These are phyloP conservation scores for Agrypnus murinus DNA, from an alignment of 2,888 invertebrate species.

Conservation along the genomic window DNA sequence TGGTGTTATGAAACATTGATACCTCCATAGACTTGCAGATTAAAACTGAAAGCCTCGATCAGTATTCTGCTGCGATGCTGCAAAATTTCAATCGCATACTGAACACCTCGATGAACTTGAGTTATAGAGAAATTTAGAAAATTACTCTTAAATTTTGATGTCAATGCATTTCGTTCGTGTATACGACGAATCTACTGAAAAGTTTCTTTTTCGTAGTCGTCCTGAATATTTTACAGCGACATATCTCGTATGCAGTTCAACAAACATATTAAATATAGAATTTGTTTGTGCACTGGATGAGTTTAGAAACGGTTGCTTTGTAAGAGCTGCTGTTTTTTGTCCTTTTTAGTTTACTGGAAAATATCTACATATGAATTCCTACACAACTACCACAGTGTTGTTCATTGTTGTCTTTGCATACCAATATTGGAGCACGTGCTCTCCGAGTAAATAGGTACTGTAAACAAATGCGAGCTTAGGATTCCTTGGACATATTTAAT, in stretches of 20 bases:
- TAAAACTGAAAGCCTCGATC: constrained; percentile 56
- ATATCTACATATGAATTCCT: neutral
- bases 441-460: no score
- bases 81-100: constrained; percentile 52
- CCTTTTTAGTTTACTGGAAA: constrained; percentile 5
- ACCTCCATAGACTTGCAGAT: constrained; percentile 55
- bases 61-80: constrained; percentile 55
- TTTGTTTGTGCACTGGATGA: constrained; percentile 19
- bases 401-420: no score
- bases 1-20: constrained; percentile 58
- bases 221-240: constrained; percentile 40
- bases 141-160: constrained; percentile 54
- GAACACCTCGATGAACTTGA: constrained; percentile 53
- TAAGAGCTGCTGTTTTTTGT: neutral
- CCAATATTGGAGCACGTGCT: no score
- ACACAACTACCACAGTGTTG: no score
- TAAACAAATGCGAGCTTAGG: no score
- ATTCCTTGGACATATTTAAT: no score
- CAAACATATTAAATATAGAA: constrained; percentile 41
- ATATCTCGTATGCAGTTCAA: constrained; percentile 42
- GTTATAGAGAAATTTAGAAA: constrained; percentile 49
- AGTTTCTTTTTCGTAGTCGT: neutral
- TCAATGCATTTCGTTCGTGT: constrained; percentile 46
- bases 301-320: constrained; percentile 10
- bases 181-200: constrained; percentile 3